Conservation (phyloP, 1,140 invertebrate species). For the Panagrolaimus sp. region DNA sequence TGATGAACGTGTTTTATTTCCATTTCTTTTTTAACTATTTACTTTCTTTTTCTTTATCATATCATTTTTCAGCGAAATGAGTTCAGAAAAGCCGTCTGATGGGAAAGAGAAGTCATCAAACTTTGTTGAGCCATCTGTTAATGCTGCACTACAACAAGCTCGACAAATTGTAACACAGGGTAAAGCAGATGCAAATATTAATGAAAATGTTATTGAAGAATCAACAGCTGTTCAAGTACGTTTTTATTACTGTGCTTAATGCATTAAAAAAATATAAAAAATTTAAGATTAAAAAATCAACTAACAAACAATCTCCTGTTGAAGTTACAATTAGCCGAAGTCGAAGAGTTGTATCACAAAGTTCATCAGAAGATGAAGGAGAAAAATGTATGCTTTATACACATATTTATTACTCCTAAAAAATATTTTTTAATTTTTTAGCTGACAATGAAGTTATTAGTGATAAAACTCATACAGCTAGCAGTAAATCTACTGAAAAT, state of each 20-base stretch:
- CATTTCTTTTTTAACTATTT: no score
- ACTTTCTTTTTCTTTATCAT: no score
- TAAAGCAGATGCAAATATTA: slow-evolving; percentile 20
- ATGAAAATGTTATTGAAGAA: slow-evolving; percentile 42
- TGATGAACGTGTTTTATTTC: no score
- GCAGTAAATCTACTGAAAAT: slow-evolving; percentile 12
- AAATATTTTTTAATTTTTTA: neutral
- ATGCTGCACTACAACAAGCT: slow-evolving; percentile 45
- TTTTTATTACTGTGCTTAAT: neutral
- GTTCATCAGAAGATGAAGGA: neutral
- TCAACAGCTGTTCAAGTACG: slow-evolving; percentile 40
- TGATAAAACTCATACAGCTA: neutral
- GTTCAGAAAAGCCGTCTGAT: no score
- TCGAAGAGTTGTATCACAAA: slow-evolving; percentile 14
- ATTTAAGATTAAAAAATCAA: slow-evolving; percentile 30
- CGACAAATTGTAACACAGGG: slow-evolving; percentile 43
- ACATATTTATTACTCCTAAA: neutral
- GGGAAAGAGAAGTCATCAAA: no score
- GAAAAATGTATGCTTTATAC: neutral
- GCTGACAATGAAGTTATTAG: neutral
- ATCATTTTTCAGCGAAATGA: no score
- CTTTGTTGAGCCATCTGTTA: slow-evolving; percentile 42
- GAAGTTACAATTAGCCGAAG: slow-evolving; percentile 36
- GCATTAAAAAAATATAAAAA: no score
- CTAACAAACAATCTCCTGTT: slow-evolving; percentile 28